Conservation (phyloP, 2,888 invertebrate genomes). For the Phrixothrix hirtus region DNA sequence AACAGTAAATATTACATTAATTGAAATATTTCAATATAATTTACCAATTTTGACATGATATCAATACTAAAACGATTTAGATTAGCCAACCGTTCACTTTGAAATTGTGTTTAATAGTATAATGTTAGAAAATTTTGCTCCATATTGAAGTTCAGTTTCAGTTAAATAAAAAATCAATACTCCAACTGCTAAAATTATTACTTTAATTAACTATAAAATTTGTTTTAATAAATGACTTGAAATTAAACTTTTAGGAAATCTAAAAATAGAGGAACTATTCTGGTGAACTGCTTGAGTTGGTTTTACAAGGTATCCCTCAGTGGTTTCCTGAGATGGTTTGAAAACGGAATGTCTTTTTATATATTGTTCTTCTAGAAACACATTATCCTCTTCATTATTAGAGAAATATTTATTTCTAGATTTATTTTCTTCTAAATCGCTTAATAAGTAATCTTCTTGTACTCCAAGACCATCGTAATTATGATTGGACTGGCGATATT, state of each 20-base stretch:
- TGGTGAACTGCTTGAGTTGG: background rate
- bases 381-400: background rate
- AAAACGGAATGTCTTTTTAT: background rate
- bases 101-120: no score
- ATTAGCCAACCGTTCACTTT: no score
- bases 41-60: no score
- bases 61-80: no score
- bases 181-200: background rate
- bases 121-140: no score
- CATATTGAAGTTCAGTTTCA: no score
- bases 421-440: background rate
- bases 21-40: no score
- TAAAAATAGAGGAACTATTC: background rate
- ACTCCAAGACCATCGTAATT: conserved; percentile 37
- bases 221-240: background rate
- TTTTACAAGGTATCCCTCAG: background rate
- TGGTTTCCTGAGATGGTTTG: background rate
- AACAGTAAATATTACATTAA: no score
- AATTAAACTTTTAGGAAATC: background rate
- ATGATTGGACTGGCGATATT: conserved; percentile 30
- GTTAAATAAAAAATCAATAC: no score
- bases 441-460: conserved; percentile 5
- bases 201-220: background rate
- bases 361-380: no score
- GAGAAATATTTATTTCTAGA: background rate